Percentiles rank a stretch among this genome's conserved stretches.
Evolutionary conservation across 2,797 vertebrate genomes (phyloP).

Genomic region (Rousettus madagascariensis): DNA sequence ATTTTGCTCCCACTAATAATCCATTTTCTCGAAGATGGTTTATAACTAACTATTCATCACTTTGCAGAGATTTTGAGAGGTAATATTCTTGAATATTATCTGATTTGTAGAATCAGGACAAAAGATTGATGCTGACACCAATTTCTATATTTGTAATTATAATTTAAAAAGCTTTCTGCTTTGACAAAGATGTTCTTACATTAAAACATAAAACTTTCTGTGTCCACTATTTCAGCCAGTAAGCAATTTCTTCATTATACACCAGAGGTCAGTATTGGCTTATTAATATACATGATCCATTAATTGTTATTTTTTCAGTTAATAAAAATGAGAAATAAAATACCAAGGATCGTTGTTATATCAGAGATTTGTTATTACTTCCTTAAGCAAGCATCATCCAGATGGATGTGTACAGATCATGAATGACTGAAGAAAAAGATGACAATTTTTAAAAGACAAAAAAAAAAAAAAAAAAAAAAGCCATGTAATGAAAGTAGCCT

Average conservation of each 20-base stretch:
- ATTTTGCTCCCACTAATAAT: background rate
- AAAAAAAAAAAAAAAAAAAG: background rate
- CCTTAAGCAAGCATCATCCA: background rate
- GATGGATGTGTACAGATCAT: background rate
- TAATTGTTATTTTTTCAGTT: conserved; percentile 54
- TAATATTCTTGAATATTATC: background rate
- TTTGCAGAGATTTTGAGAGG: background rate
- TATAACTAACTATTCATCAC: background rate
- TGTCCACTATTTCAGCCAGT: background rate
- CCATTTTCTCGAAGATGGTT: background rate
- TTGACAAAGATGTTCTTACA: background rate
- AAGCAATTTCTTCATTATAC: conserved; percentile 72
- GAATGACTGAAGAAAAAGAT: background rate
- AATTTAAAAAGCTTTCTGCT: background rate
- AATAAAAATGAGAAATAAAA: conserved; percentile 51
- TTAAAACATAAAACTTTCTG: conserved; percentile 4
- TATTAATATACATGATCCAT: conserved; percentile 70
- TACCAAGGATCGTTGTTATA: background rate
- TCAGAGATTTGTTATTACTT: background rate
- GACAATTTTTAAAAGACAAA: background rate
- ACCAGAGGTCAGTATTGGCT: conserved; percentile 86
- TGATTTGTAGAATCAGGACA: background rate
- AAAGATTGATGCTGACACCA: background rate
- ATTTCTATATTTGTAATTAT: background rate
- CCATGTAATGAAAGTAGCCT: background rate